phyloP scores from a whole-genome alignment of 2,797 vertebrate species.

The Acipenser ruthenus region DNA sequence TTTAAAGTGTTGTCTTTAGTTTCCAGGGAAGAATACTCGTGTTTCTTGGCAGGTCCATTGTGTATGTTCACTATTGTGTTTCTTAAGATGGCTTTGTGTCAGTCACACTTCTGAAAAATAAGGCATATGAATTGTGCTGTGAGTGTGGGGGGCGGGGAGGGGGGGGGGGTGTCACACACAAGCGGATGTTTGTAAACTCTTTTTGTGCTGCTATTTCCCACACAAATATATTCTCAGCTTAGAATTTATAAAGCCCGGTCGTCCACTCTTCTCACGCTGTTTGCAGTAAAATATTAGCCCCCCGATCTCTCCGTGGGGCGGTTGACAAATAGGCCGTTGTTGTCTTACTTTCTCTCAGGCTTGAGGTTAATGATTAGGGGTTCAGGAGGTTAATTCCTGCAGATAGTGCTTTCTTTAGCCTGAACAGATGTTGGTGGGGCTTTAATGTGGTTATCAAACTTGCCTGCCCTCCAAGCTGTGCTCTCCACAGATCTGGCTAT shows the following conservation, averaged over 20 bases:
- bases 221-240: conserved; percentile 64
- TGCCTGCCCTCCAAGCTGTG: conserved; percentile 78
- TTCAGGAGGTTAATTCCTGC: conserved; percentile 87
- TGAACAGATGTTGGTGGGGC: conserved; percentile 94
- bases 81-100: not conserved
- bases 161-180: conserved; percentile 12
- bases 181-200: conserved; percentile 58
- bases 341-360: conserved; percentile 78
- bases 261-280: conserved; percentile 82
- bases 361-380: conserved; percentile 91
- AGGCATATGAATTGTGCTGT: not conserved
- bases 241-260: conserved; percentile 50
- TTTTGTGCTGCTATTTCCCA: conserved; percentile 53
- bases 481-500: conserved; percentile 55
- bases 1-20: too few relatives aligned
- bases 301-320: conserved; percentile 58
- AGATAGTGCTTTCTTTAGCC: conserved; percentile 83
- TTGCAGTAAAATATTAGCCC: conserved; percentile 83
- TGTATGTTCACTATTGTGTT: not conserved
- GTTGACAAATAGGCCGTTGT: conserved; percentile 88
- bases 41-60: too few relatives aligned
- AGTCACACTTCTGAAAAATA: not conserved
- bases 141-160: not conserved
- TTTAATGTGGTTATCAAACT: conserved; percentile 98
- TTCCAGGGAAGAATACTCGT: too few relatives aligned